phyloP scores from a whole-genome alignment of 2,888 invertebrate species.

The Cynaeus angustus region DNA sequence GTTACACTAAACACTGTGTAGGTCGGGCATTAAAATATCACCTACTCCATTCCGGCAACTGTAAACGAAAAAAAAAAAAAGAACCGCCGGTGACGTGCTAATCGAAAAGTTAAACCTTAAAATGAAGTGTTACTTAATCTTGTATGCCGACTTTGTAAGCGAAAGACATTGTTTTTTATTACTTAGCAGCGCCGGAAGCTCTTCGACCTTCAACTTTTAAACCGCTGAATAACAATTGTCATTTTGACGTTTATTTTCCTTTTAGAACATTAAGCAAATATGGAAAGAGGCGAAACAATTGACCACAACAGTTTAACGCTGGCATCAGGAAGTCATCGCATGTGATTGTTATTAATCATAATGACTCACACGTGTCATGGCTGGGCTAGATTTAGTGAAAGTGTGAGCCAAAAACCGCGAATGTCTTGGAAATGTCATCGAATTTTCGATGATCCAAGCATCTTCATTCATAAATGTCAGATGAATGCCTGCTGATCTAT shows the following conservation, averaged over 20 bases:
- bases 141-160: slow-evolving; percentile 26
- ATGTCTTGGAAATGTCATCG: slow-evolving; percentile 18
- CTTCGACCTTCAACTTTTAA: slow-evolving; percentile 28
- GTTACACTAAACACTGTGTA: not conserved
- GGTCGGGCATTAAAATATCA: slow-evolving; percentile 24
- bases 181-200: slow-evolving; percentile 27
- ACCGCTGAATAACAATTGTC: slow-evolving; percentile 10
- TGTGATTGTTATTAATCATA: slow-evolving; percentile 15
- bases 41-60: slow-evolving; percentile 22
- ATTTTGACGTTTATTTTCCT: not conserved
- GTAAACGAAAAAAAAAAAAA: slow-evolving; percentile 3
- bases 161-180: slow-evolving; percentile 17
- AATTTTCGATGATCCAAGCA: slow-evolving; percentile 32
- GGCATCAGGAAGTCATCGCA: not conserved
- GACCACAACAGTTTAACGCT: not conserved
- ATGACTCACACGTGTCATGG: slow-evolving; percentile 13
- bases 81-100: slow-evolving; percentile 28
- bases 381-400: slow-evolving; percentile 28
- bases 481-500: slow-evolving; percentile 53
- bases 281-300: too few species aligned
- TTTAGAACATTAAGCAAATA: too few species aligned
- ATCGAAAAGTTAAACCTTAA: slow-evolving; percentile 23
- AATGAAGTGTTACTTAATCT: slow-evolving; percentile 28
- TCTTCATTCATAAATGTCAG: slow-evolving; percentile 55
- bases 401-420: slow-evolving; percentile 20